phyloP scores from a whole-genome alignment of 1,140 invertebrate genomes.

The Latrodectus geometricus region DNA sequence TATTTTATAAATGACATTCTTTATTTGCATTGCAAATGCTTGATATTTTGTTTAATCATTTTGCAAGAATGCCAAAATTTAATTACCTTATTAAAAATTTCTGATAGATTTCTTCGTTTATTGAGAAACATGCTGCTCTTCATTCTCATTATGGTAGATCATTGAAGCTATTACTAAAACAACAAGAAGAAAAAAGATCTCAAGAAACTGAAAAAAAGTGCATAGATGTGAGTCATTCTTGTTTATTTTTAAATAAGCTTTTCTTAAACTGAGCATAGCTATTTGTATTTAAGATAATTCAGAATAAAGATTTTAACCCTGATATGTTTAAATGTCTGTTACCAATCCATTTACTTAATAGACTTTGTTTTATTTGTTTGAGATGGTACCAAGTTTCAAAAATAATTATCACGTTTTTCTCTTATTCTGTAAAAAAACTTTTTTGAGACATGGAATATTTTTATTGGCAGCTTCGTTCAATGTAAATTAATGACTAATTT shows the following conservation, averaged over 20 bases:
- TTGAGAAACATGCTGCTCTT: slow-evolving; percentile 83
- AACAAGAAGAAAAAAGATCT: slow-evolving; percentile 82
- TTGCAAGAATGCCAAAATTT: background rate
- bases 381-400: no score
- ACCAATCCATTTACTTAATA: background rate
- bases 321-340: background rate
- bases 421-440: no score
- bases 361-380: background rate
- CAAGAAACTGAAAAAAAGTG: slow-evolving; percentile 71
- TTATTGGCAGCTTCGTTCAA: no score
- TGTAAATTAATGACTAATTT: no score
- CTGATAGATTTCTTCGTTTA: slow-evolving; percentile 78
- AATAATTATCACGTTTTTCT: no score
- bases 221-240: slow-evolving; percentile 38
- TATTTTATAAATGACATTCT: no score
- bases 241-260: background rate
- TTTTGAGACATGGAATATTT: no score
- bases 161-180: slow-evolving; percentile 80
- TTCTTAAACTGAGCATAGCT: background rate
- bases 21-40: background rate
- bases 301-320: background rate
- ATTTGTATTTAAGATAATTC: background rate
- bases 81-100: background rate
- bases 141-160: slow-evolving; percentile 83
- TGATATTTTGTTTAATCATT: background rate